phyloP scores from a whole-genome alignment of 2,113 vertebrate genomes.

The Mustelus asterias region DNA sequence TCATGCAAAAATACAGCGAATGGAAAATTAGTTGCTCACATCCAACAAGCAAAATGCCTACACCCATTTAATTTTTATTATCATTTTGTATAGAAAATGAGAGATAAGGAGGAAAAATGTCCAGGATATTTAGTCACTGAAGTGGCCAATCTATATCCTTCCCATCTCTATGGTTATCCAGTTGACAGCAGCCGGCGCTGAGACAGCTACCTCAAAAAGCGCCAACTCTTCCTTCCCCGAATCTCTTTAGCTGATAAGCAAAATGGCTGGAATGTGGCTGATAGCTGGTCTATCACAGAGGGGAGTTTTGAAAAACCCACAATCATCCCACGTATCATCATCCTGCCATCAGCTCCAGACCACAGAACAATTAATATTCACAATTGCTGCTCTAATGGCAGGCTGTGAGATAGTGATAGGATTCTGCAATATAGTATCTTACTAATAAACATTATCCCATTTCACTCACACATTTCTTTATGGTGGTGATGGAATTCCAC shows the following conservation, averaged over 20 bases:
- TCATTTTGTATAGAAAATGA: background rate
- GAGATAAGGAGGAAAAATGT: background rate
- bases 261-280: constrained; percentile 76
- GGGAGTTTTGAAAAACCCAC: constrained; percentile 66
- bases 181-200: constrained; percentile 19
- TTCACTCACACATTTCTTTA: constrained; percentile 33
- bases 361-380: constrained; percentile 73
- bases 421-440: constrained; percentile 30
- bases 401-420: constrained; percentile 68
- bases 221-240: constrained; percentile 20
- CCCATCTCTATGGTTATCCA: constrained; percentile 10
- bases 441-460: constrained; percentile 37
- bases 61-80: background rate
- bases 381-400: constrained; percentile 77
- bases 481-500: background rate
- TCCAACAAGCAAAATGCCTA: background rate
- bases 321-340: constrained; percentile 71
- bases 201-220: constrained; percentile 36
- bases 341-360: constrained; percentile 70
- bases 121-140: constrained; percentile 1
- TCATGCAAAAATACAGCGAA: background rate
- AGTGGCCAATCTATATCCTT: constrained; percentile 18
- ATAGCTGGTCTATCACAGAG: constrained; percentile 76
- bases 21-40: background rate
- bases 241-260: constrained; percentile 73